Evolutionary conservation across 2,113 vertebrate genomes (phyloP), one percentile per base, ranked within the genome.

Genomic region (Pampusana beccarii): DNA sequence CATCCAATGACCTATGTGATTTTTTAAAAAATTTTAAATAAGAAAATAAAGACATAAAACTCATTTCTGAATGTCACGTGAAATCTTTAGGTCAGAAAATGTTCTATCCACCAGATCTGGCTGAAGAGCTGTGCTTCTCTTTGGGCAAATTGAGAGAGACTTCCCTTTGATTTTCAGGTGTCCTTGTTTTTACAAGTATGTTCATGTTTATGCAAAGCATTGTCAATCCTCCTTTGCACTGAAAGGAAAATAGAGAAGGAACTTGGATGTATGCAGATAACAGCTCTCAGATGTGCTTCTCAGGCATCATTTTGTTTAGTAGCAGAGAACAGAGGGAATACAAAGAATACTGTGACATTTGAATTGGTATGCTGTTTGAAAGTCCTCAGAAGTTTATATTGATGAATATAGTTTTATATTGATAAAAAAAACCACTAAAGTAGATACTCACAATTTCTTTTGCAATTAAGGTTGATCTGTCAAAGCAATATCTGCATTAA

Each of bases 401-500:
- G n/a, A n/a, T n/a, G n/a, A n/a, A n/a, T n/a, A n/a, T n/a, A n/a
- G n/a, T 16, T 80, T 69, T 80, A 10, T 51, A 61, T 74, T 83
- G 88, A 89, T 75, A 9, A 93, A 67, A 82, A 84, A 18, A 85
- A 67, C 66, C 56, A 57, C 79, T 65, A 83, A 90, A 87, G 82
- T 28, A 92, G 80, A 92, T 73, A 44, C 13, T 54, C 50, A 80
- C 34, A 50, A 64, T 86, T 96, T 94, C 46, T 95, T 88, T 83
- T 2, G 2, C 77, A 92, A 95, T 96, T 97, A 96, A 95, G 97
- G 72, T 73, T 87, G 9, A 61, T 73, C 57, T 70, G 46, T 67
- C 75, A 89, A 84, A 92, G 93, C 8, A 65, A 23, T 91, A 94
- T 83, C 66, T 92, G 48, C 84, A 75, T 95, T 93, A 96, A 92